These are phyloP conservation scores for Drosophila watanabei DNA, from an alignment of 1,140 invertebrate species.

Conservation along the genomic window DNA sequence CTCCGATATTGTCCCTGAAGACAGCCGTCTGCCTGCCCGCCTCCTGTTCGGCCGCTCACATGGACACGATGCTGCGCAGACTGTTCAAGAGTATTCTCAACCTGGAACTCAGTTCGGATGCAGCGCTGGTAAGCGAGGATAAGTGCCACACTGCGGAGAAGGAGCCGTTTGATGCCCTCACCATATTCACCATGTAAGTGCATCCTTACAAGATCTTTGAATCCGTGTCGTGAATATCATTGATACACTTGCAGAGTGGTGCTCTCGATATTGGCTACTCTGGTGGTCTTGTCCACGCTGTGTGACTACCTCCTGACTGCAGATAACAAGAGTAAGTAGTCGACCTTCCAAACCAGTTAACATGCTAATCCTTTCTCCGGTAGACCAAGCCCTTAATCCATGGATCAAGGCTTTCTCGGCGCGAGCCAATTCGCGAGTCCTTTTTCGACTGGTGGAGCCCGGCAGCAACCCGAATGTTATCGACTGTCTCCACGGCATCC, in stretches of 20 bases:
- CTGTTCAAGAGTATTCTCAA: constrained; percentile 31
- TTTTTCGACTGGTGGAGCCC: constrained; percentile 42
- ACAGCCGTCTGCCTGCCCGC: constrained; percentile 53
- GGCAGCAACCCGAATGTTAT: constrained; percentile 65
- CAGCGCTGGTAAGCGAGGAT: constrained; percentile 10
- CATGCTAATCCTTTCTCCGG: neutral
- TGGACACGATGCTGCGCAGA: constrained; percentile 36
- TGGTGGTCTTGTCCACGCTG: constrained; percentile 43
- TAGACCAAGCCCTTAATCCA: constrained; percentile 31
- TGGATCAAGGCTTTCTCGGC: constrained; percentile 56
- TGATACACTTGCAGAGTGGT: constrained; percentile 52
- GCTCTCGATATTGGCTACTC: constrained; percentile 29
- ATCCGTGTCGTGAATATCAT: too few species aligned
- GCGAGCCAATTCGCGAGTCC: constrained; percentile 42
- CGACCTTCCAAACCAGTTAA: too few species aligned
- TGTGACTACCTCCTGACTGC: constrained; percentile 46
- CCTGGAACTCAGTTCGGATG: constrained; percentile 4
- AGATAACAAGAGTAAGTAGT: constrained; percentile 45
- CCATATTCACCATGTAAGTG: constrained; percentile 68
- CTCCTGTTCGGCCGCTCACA: constrained; percentile 34
- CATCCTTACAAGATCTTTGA: rapidly evolving
- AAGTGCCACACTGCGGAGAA: constrained; percentile 40
- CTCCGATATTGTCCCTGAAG: neutral
- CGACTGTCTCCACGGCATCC: constrained; percentile 87
- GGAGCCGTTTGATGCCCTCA: constrained; percentile 24